Percentiles rank a stretch among this genome's conserved stretches.
These are phyloP conservation scores for Centrocercus urophasianus DNA, from an alignment of 2,113 vertebrate species.

Conservation along the genomic window DNA sequence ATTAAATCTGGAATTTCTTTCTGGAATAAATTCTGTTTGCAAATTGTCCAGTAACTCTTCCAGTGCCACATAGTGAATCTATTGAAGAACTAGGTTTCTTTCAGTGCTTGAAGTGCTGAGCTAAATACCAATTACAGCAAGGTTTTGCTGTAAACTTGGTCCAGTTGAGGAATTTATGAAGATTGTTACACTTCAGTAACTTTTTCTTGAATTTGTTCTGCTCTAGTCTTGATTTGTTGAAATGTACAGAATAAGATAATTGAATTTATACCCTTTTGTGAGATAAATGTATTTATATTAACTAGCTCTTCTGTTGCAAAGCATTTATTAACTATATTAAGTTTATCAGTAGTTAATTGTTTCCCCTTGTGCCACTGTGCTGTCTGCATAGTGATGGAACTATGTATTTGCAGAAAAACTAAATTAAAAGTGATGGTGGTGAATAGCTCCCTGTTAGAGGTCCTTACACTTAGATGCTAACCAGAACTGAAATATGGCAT, in stretches of 20 bases:
- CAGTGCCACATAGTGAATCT: background rate
- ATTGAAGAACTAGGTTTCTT: background rate
- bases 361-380: background rate
- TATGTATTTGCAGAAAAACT: background rate
- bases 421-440: background rate
- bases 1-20: background rate
- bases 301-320: background rate
- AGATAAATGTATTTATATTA: background rate
- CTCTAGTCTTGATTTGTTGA: background rate
- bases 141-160: background rate
- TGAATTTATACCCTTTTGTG: background rate
- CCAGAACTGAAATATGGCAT: background rate
- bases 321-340: background rate
- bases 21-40: background rate
- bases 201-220: background rate
- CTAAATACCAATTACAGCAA: background rate
- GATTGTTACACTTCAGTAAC: fast-evolving
- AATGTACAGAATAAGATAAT: background rate
- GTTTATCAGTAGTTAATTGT: background rate
- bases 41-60: background rate
- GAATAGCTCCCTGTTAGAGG: background rate
- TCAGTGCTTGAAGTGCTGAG: background rate
- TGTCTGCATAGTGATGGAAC: background rate
- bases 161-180: background rate
- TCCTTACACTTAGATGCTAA: background rate